Conservation (phyloP, 2,113 vertebrate species). For the Labeo rohita region DNA sequence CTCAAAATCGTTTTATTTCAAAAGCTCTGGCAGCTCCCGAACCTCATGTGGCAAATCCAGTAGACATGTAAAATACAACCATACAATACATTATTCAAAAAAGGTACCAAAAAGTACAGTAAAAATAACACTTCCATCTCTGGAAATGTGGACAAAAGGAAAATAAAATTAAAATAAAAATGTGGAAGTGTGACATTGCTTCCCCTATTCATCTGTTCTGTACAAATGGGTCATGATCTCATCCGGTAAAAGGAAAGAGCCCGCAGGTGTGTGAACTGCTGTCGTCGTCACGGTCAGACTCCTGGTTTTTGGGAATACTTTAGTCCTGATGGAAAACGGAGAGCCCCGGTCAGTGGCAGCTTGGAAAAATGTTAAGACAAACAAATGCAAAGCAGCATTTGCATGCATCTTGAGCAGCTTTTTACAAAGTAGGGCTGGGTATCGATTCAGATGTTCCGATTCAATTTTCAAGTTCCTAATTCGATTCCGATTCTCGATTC, state of each 20-base stretch:
- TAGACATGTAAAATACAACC: conserved; percentile 99
- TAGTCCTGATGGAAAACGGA: conserved; percentile 39
- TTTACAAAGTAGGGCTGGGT: too few species aligned
- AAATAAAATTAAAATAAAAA: conserved; percentile 92
- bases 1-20: conserved; percentile 88
- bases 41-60: conserved; percentile 94
- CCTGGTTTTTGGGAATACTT: conserved; percentile 53
- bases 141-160: conserved; percentile 92
- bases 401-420: background rate
- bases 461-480: too few species aligned
- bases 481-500: too few species aligned
- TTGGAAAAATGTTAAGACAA: background rate
- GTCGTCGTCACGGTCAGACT: conserved; percentile 38
- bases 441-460: too few species aligned
- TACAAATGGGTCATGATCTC: conserved; percentile 80
- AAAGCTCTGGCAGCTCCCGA: conserved; percentile 86
- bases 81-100: conserved; percentile 99
- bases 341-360: background rate
- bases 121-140: conserved; percentile 99
- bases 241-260: conserved; percentile 45
- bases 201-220: conserved; percentile 94
- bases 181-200: conserved; percentile 95
- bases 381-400: background rate
- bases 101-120: conserved; percentile 99
- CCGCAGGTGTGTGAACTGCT: conserved; percentile 38